These are phyloP conservation scores for Tetragonisca angustula DNA, from an alignment of 2,888 invertebrate genomes.

Conservation along the genomic window DNA sequence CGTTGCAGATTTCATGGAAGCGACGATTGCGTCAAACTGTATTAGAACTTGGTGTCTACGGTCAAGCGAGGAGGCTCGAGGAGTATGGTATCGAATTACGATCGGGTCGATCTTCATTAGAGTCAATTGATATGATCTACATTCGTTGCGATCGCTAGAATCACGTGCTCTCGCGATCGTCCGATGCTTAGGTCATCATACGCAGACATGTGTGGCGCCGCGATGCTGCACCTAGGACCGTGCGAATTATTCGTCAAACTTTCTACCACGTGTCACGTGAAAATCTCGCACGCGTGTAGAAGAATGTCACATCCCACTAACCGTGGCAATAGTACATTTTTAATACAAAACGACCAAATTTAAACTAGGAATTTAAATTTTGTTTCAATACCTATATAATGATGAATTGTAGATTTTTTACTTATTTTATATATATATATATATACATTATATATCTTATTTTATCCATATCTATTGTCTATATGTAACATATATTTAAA, in stretches of 20 bases:
- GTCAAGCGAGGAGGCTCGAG: background rate
- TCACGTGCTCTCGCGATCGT: constrained; percentile 45
- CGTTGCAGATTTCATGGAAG: background rate
- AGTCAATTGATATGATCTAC: constrained; percentile 64
- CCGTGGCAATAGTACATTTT: background rate
- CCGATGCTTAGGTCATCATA: constrained; percentile 20
- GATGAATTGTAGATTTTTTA: no score
- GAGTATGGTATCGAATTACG: constrained; percentile 51
- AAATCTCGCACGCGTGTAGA: constrained; percentile 6
- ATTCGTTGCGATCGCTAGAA: constrained; percentile 31
- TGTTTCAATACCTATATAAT: no score
- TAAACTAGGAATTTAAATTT: no score
- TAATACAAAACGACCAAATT: no score
- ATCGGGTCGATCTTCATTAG: constrained; percentile 58
- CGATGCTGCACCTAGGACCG: background rate
- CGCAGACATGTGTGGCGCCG: constrained; percentile 18
- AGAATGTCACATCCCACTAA: constrained; percentile 36
- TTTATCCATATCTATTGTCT: no score
- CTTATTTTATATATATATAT: no score
- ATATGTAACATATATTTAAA: no score
- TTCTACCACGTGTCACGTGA: background rate
- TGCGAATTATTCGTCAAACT: background rate
- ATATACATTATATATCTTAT: no score
- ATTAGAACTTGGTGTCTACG: background rate
- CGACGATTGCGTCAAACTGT: constrained; percentile 7